Conservation (phyloP, 1,140 invertebrate species). For the Brachionus paranguensis region DNA sequence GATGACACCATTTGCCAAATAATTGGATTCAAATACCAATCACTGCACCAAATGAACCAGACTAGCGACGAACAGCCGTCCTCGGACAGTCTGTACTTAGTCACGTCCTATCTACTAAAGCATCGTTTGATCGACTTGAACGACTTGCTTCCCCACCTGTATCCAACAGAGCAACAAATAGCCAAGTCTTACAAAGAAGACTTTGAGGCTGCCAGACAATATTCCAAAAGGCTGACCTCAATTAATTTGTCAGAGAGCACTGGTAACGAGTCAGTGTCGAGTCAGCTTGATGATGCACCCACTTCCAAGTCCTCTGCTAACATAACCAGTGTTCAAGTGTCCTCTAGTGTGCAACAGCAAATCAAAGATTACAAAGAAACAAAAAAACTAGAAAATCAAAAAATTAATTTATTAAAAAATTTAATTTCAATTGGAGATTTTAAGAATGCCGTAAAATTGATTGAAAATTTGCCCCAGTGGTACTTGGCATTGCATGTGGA, state of each 20-base stretch:
- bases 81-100: slow-evolving; percentile 74
- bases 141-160: slow-evolving; percentile 84
- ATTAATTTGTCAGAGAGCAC: slow-evolving; percentile 12
- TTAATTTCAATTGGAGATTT: slow-evolving; percentile 80
- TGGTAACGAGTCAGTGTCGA: neutral
- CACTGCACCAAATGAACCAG: slow-evolving; percentile 60
- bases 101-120: slow-evolving; percentile 81
- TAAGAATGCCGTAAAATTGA: slow-evolving; percentile 72
- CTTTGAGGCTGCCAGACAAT: slow-evolving; percentile 75
- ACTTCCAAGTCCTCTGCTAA: neutral
- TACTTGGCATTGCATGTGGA: slow-evolving; percentile 70
- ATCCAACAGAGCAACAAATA: slow-evolving; percentile 75
- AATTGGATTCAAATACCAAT: slow-evolving; percentile 85
- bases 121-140: slow-evolving; percentile 76
- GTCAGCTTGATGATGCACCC: slow-evolving; percentile 5
- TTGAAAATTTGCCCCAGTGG: slow-evolving; percentile 70
- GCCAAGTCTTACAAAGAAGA: slow-evolving; percentile 73
- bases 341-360: neutral
- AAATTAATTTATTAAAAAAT: slow-evolving; percentile 82
- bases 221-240: slow-evolving; percentile 60
- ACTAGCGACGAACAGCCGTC: slow-evolving; percentile 54
- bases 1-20: slow-evolving; percentile 78
- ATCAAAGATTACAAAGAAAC: slow-evolving; percentile 3
- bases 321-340: neutral
- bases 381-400: slow-evolving; percentile 67